phyloP scores from a whole-genome alignment of 2,113 vertebrate species.

The Nibea coibor region DNA sequence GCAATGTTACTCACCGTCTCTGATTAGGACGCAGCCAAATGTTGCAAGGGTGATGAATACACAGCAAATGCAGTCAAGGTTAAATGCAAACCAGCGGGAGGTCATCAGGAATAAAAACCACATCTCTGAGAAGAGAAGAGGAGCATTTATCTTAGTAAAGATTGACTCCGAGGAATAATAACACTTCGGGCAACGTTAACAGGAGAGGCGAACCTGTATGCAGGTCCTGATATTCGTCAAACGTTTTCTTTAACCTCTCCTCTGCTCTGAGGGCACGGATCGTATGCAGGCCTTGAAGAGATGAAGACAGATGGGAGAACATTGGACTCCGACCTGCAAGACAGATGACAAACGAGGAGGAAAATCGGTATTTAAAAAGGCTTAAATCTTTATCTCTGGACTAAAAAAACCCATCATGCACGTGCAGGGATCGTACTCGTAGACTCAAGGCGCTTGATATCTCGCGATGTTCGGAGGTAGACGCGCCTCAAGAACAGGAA shows the following conservation, averaged over 20 bases:
- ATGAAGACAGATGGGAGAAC: slow-evolving; percentile 92
- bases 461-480: slow-evolving; percentile 64
- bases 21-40: slow-evolving; percentile 89
- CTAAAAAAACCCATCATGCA: not conserved
- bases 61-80: slow-evolving; percentile 92
- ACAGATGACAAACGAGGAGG: not conserved
- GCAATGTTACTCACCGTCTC: slow-evolving; percentile 80
- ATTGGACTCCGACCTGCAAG: slow-evolving; percentile 91
- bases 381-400: not conserved
- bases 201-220: slow-evolving; percentile 86
- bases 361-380: not conserved
- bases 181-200: not conserved
- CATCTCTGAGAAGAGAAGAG: slow-evolving; percentile 82
- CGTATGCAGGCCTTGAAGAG: slow-evolving; percentile 93
- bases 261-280: slow-evolving; percentile 90
- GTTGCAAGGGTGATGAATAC: slow-evolving; percentile 87
- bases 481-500: slow-evolving; percentile 69
- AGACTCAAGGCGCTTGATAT: slow-evolving; percentile 56
- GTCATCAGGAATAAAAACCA: slow-evolving; percentile 95
- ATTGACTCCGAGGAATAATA: not conserved
- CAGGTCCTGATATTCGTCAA: slow-evolving; percentile 91
- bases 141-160: not conserved
- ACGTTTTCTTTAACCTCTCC: slow-evolving; percentile 88
- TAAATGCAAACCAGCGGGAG: slow-evolving; percentile 94
- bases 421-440: slow-evolving; percentile 21